Evolutionary conservation across 2,797 vertebrate species (phyloP).

Genomic region (Chelmon rostratus): DNA sequence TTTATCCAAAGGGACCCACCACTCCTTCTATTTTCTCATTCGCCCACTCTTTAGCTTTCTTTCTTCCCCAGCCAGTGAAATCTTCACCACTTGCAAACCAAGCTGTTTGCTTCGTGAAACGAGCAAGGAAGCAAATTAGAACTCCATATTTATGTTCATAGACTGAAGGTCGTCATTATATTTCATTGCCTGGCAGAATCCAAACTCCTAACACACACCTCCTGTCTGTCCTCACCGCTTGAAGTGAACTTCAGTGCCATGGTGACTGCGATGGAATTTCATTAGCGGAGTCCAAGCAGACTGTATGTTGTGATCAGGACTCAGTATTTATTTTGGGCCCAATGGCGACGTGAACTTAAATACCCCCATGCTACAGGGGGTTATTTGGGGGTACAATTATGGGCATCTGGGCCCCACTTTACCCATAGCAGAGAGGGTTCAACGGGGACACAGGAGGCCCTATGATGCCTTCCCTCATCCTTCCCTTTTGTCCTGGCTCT

Average conservation of each 20-base stretch:
- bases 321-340: constrained; percentile 57
- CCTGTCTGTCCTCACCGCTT: constrained; percentile 37
- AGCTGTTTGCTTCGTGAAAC: constrained; percentile 26
- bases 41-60: constrained; percentile 36
- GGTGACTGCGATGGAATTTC: constrained; percentile 76
- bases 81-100: constrained; percentile 1
- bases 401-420: constrained; percentile 48
- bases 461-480: constrained; percentile 47
- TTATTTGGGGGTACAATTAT: constrained; percentile 51
- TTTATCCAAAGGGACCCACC: constrained; percentile 42
- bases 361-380: constrained; percentile 42
- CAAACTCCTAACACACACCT: constrained; percentile 17
- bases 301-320: constrained; percentile 65
- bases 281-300: constrained; percentile 62
- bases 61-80: constrained; percentile 21
- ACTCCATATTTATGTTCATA: constrained; percentile 35
- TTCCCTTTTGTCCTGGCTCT: constrained; percentile 75
- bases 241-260: constrained; percentile 61
- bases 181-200: constrained; percentile 15
- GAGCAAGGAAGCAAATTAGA: constrained; percentile 28
- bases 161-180: constrained; percentile 30
- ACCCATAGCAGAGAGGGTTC: constrained; percentile 46
- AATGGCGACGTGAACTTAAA: constrained; percentile 57
- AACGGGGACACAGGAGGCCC: constrained; percentile 64
- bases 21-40: constrained; percentile 28